Evolutionary conservation across 2,888 invertebrate species (phyloP).

Genomic region (Hirtodrosophila duncani): DNA sequence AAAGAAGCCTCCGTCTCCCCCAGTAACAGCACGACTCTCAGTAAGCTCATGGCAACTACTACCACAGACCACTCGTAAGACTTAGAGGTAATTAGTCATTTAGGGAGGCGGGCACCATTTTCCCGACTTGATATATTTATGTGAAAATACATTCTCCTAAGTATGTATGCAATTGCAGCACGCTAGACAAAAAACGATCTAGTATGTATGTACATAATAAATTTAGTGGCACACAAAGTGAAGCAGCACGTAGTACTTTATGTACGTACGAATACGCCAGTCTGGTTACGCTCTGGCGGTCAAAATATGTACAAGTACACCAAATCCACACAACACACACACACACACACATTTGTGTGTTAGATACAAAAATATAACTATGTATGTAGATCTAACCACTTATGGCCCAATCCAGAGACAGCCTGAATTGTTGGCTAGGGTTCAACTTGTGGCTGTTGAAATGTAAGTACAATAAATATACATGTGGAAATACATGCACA

Average conservation of each 20-base stretch:
- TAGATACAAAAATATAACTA: neutral
- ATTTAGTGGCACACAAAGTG: constrained; percentile 54
- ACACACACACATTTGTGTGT: neutral
- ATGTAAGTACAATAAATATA: too few relatives aligned
- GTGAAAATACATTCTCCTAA: constrained; percentile 2
- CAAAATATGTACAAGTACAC: constrained; percentile 56
- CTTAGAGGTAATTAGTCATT: constrained; percentile 30
- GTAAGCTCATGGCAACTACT: too few relatives aligned
- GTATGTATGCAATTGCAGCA: constrained; percentile 38
- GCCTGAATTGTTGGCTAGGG: constrained; percentile 22
- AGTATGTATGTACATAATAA: constrained; percentile 21
- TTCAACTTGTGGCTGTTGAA: constrained; percentile 36
- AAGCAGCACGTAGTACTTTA: constrained; percentile 18
- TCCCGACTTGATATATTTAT: constrained; percentile 8
- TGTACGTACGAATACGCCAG: constrained; percentile 28
- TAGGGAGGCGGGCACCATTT: too few relatives aligned
- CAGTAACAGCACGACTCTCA: too few relatives aligned
- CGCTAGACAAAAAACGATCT: constrained; percentile 42
- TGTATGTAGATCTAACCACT: neutral
- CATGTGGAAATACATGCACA: too few relatives aligned
- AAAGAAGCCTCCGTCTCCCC: too few relatives aligned
- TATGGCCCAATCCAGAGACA: too few relatives aligned
- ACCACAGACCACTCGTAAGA: too few relatives aligned
- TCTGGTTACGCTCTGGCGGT: constrained; percentile 64
- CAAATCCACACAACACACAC: constrained; percentile 2